Base-by-base conservation (phyloP, 2,888 invertebrate species). In the Drosophila paramelanica region DNA sequence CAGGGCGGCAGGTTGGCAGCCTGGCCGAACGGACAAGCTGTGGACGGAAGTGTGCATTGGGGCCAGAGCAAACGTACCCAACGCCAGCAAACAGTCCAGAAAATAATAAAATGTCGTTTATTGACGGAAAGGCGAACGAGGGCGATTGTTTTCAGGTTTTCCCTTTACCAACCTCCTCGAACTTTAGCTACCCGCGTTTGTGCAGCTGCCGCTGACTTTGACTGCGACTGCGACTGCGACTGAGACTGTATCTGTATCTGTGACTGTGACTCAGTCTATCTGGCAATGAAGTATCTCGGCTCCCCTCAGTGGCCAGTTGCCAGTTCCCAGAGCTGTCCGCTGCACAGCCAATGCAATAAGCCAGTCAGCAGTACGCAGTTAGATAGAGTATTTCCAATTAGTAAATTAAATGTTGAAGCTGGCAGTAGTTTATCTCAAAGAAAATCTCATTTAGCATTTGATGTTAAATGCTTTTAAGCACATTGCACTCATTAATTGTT, bases 51-150 rank as follows among this genome's bases (percentile, higher is more conserved):
- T 71, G 75, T 49, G 55, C 57, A 56, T 36, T 41, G 52, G 38
- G 27, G n/a, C 42, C 53, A 23, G 23, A 11, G 61, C 46, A 43
- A 23, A 17, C 52, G 46, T 56, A 41, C 47, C 70, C 71, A 71
- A 45, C 39, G 52, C 53, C 47, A 58, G 61, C 67, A 68, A 72
- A 74, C 75, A 66, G 75, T 72, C 53, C 59, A 68, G 57, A 76
- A 68, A 75, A 82, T 81, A 83, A 83, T 83, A 83, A 83, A 83
- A 83, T 86, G 86, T 83, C 87, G 79, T 83, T 86, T 83, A 83
- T 83, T 83, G 86, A 73, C 79, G 73, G 62, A 77, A 70, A 65
- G 62, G 59, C 69, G 50, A 66, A 52, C 52, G 53, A 53, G 45
- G 43, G 58, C 73, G 73, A 73, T 79, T 79, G 76, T 68, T 76